phyloP scores from a whole-genome alignment of 2,888 invertebrate genomes.

The Anthophora plumipes region DNA sequence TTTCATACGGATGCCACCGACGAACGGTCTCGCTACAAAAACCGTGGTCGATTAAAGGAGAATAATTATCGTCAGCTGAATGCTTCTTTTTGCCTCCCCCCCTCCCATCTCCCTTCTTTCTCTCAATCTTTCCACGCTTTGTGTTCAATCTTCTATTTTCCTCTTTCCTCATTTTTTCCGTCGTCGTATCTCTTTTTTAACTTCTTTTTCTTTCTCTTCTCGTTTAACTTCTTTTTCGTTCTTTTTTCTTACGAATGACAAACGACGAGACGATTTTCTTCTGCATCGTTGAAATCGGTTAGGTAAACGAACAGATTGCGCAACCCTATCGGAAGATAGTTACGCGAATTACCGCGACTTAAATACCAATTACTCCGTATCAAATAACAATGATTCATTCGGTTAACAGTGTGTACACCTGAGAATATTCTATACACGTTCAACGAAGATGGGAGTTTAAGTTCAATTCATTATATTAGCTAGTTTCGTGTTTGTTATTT shows the following conservation, averaged over 20 bases:
- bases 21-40: conserved; percentile 6
- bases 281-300: not conserved
- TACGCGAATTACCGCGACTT: not conserved
- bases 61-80: conserved; percentile 40
- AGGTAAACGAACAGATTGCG: not conserved
- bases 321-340: conserved; percentile 26
- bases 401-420: not conserved
- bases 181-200: not conserved
- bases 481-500: not conserved
- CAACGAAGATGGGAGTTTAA: not conserved
- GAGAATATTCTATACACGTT: not conserved
- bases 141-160: not conserved
- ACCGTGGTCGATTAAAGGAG: conserved; percentile 16
- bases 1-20: conserved; percentile 15
- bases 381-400: not conserved
- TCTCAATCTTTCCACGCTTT: not conserved
- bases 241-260: not conserved
- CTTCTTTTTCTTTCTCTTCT: not conserved
- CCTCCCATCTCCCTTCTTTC: not conserved
- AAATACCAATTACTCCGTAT: conserved; percentile 15
- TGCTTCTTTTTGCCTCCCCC: not conserved
- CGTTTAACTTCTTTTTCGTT: not conserved
- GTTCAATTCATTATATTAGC: not conserved
- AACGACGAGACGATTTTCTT: conserved; percentile 18
- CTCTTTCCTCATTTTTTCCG: too few species aligned